Percentiles rank a stretch among this genome's conserved stretches.
Conservation (phyloP, 2,113 vertebrate species). For the Addax nasomaculatus region DNA sequence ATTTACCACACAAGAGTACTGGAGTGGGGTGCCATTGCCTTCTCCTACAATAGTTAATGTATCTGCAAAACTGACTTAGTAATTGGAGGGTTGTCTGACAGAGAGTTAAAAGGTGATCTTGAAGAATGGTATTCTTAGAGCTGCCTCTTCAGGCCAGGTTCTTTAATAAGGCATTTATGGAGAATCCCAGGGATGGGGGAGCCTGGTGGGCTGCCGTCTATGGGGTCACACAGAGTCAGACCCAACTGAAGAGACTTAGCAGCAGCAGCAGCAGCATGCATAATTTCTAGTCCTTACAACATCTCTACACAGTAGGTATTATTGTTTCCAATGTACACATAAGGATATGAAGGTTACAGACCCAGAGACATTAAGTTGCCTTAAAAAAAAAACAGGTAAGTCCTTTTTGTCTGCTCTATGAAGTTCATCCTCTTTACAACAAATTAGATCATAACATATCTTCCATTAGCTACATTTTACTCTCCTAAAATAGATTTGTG, state of each 20-base stretch:
- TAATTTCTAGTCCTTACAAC: not conserved
- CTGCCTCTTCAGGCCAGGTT: not conserved
- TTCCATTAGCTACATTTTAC: conserved; percentile 43
- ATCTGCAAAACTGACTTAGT: not conserved
- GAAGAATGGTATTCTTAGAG: conserved; percentile 2
- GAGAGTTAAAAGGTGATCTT: not conserved
- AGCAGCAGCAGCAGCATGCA: not conserved
- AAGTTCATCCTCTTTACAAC: conserved; percentile 32
- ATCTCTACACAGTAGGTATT: not conserved
- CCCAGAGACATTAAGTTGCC: not conserved
- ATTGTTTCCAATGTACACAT: not conserved
- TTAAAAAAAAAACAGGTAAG: conserved; percentile 14
- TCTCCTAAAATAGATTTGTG: conserved; percentile 60
- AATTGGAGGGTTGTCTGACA: not conserved
- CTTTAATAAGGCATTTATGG: not conserved
- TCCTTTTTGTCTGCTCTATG: not conserved
- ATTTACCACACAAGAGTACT: not conserved
- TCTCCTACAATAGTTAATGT: not conserved
- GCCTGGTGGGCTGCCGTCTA: too few species aligned
- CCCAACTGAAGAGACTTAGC: too few species aligned
- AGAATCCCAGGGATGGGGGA: too few species aligned
- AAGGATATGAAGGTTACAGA: conserved; percentile 11
- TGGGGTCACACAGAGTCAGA: too few species aligned
- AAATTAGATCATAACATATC: conserved; percentile 50
- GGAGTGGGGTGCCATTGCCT: not conserved